Evolutionary conservation across 2,797 vertebrate species (phyloP).

Genomic region (Pipistrellus kuhlii): DNA sequence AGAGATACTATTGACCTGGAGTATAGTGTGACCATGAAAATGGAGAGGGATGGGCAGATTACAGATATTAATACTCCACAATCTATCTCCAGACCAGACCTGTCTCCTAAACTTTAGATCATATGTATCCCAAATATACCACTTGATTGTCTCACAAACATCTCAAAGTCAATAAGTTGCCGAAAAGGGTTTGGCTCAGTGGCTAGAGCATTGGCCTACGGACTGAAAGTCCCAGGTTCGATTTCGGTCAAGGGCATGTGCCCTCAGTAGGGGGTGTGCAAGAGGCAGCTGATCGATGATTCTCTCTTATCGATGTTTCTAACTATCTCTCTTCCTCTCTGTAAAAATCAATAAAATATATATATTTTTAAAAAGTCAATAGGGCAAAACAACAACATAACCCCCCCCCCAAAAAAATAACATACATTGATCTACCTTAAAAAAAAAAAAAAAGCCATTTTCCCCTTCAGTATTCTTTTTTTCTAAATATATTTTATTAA

Average conservation of each 20-base stretch:
- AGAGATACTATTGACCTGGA: neutral
- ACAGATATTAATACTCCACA: neutral
- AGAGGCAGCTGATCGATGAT: too few species aligned
- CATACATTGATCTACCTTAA: neutral
- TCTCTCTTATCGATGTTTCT: too few species aligned
- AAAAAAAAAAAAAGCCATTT: neutral
- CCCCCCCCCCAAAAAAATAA: neutral
- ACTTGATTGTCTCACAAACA: neutral
- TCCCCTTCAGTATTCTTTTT: neutral
- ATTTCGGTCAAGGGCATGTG: neutral
- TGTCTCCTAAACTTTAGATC: neutral
- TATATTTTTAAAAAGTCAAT: neutral
- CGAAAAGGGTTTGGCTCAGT: too few species aligned
- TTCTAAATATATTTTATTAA: too few species aligned
- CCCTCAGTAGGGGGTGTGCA: too few species aligned
- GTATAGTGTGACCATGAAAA: neutral
- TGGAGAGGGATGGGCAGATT: constrained; percentile 15
- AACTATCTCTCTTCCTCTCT: too few species aligned
- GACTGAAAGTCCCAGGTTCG: too few species aligned
- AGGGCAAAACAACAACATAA: neutral
- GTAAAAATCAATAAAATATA: too few species aligned
- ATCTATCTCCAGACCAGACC: neutral
- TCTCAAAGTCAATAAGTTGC: neutral
- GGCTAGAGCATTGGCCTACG: too few species aligned
- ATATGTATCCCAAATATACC: neutral